phyloP scores from a whole-genome alignment of 2,888 invertebrate genomes.

The Nemotelus pantherinus region DNA sequence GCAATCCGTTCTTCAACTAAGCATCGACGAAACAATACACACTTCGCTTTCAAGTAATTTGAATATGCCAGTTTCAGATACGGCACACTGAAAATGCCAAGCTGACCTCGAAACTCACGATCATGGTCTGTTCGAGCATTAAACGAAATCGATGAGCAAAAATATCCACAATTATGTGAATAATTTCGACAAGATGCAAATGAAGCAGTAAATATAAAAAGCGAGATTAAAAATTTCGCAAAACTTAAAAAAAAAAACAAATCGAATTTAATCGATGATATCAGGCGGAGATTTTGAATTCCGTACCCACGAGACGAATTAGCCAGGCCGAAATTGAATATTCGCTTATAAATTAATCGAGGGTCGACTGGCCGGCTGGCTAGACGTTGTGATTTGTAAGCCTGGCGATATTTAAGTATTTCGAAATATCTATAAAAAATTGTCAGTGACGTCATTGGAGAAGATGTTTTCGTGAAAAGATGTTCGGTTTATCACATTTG shows the following conservation, averaged over 20 bases:
- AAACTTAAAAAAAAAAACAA: neutral
- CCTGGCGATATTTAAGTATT: no score
- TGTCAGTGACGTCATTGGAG: conserved; percentile 9
- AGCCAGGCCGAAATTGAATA: no score
- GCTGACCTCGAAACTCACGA: conserved; percentile 38
- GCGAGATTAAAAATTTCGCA: neutral
- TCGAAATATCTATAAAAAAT: neutral
- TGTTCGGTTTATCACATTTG: conserved; percentile 61
- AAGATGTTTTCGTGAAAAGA: conserved; percentile 48
- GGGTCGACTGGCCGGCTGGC: no score
- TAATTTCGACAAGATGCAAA: conserved; percentile 6
- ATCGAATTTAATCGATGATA: neutral
- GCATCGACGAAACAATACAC: no score
- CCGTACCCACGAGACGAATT: no score
- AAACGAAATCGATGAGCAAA: conserved; percentile 10
- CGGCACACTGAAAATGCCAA: conserved; percentile 29
- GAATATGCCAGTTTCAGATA: neutral
- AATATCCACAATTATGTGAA: conserved; percentile 14
- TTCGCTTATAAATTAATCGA: no score
- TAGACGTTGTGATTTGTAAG: no score
- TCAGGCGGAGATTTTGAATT: no score
- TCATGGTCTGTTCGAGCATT: conserved; percentile 20
- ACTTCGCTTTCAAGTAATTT: no score
- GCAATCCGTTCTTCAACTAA: neutral
- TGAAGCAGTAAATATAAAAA: neutral